These are phyloP conservation scores for Vollenhovia emeryi DNA, from an alignment of 1,140 invertebrate genomes.

Conservation along the genomic window DNA sequence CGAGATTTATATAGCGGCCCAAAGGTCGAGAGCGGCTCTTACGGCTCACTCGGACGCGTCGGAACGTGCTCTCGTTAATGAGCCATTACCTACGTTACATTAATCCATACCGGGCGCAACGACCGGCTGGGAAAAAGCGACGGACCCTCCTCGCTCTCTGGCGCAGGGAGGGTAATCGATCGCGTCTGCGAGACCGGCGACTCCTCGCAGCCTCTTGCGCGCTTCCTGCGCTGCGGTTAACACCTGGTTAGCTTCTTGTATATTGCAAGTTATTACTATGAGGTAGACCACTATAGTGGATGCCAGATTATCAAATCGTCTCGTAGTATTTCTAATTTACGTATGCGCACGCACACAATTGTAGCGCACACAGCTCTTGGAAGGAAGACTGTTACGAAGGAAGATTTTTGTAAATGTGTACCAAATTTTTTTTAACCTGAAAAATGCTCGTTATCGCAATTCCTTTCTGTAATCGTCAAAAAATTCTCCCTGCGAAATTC, in stretches of 20 bases:
- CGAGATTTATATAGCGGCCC: constrained; percentile 51
- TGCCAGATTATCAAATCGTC: constrained; percentile 16
- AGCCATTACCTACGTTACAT: constrained; percentile 57
- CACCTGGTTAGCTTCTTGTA: constrained; percentile 53
- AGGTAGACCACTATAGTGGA: neutral
- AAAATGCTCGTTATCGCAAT: neutral
- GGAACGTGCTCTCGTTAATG: constrained; percentile 59
- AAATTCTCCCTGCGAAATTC: no score
- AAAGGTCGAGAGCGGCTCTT: constrained; percentile 54
- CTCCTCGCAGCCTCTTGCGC: constrained; percentile 19
- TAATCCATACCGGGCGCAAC: constrained; percentile 47
- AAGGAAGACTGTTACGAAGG: neutral
- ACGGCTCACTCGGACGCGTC: constrained; percentile 45
- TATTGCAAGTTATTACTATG: constrained; percentile 34
- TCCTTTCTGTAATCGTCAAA: neutral
- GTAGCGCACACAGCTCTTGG: neutral
- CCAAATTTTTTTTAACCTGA: neutral
- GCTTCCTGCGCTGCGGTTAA: constrained; percentile 45
- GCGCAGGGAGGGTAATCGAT: constrained; percentile 35
- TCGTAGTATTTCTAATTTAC: neutral
- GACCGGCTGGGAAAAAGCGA: constrained; percentile 35
- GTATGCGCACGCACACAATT: neutral
- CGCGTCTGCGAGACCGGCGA: constrained; percentile 37
- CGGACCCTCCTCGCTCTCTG: constrained; percentile 10
- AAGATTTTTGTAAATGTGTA: neutral